Percentiles rank a stretch among this genome's conserved stretches.
Conservation (phyloP, 64 coral and sea anemone genomes). For the Exaiptasia diaphana region DNA sequence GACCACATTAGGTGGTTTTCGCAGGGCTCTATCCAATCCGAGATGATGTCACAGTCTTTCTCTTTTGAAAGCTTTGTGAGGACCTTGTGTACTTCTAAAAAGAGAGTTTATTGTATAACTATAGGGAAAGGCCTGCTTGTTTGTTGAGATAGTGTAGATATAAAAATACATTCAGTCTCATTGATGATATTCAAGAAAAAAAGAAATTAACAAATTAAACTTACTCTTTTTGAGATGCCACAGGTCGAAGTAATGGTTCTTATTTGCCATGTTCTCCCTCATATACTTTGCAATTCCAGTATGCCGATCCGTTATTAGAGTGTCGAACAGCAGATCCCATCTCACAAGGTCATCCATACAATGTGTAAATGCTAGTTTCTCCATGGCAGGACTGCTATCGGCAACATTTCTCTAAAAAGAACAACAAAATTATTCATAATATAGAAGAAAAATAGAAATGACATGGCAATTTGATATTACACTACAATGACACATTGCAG, state of each 20-base stretch:
- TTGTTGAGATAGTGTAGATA: too few species aligned
- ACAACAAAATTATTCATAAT: neutral
- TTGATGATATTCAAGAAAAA: too few species aligned
- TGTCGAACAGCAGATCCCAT: neutral
- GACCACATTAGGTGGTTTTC: neutral
- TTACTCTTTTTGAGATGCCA: conserved; percentile 3
- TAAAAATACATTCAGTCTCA: too few species aligned
- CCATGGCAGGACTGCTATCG: neutral
- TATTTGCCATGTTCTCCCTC: neutral
- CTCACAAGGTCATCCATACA: neutral
- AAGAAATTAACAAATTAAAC: too few species aligned
- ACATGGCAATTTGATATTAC: too few species aligned
- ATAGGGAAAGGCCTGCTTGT: too few species aligned
- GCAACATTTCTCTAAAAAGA: neutral
- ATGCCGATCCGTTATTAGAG: neutral
- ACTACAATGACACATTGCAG: too few species aligned
- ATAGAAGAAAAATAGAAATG: neutral
- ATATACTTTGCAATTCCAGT: neutral
- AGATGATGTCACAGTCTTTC: neutral
- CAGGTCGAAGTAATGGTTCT: neutral
- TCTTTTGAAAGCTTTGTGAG: neutral
- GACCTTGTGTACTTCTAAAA: neutral
- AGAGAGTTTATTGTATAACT: too few species aligned
- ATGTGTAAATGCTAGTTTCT: neutral
- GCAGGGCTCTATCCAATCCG: conserved; percentile 3